Base-by-base conservation (phyloP, 1,140 invertebrate species). In the Adelges cooleyi region DNA sequence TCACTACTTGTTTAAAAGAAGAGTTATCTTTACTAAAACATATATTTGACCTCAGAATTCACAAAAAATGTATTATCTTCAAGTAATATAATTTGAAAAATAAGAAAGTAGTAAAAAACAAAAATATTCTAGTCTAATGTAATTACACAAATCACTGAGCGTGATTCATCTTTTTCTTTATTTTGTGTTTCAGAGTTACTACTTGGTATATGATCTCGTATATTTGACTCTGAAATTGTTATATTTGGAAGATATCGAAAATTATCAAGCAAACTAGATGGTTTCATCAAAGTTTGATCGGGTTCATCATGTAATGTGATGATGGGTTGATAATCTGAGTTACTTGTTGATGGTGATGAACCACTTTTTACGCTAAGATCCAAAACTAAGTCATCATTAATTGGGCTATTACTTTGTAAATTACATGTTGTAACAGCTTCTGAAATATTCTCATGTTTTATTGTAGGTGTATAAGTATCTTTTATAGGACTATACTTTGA, bases 81-180 rank as follows among this genome's bases (percentile, higher is more conserved):
- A n/a, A n/a, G n/a, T n/a, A n/a, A n/a, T n/a, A n/a, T n/a, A n/a
- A n/a, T n/a, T n/a, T n/a, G n/a, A n/a, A n/a, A n/a, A n/a, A n/a
- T n/a, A n/a, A n/a, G n/a, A n/a, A n/a, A n/a, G n/a, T n/a, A n/a
- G n/a, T n/a, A n/a, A n/a, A n/a, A n/a, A n/a, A n/a, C n/a, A n/a
- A n/a, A n/a, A n/a, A 13, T 2, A 4, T 8, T 44, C 44, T 18
- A 62, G 29, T 62, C 56, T 62, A 62, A 62, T 48, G 56, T 62
- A 40, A 62, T 62, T 46, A 33, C 25, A 48, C 42, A 62, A 29
- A 62, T 15, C n/a, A 62, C 56, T 0, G 8, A 5, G 27, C 42
- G n/a, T 33, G 56, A 33, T 15, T 29, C 46, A 18, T 29, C 25
- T 29, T 48, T 48, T 48, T 62, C 54, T 40, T 23, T 15, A 11